These are phyloP conservation scores for Drosophila orosa DNA, from an alignment of 1,140 invertebrate genomes.

Conservation along the genomic window DNA sequence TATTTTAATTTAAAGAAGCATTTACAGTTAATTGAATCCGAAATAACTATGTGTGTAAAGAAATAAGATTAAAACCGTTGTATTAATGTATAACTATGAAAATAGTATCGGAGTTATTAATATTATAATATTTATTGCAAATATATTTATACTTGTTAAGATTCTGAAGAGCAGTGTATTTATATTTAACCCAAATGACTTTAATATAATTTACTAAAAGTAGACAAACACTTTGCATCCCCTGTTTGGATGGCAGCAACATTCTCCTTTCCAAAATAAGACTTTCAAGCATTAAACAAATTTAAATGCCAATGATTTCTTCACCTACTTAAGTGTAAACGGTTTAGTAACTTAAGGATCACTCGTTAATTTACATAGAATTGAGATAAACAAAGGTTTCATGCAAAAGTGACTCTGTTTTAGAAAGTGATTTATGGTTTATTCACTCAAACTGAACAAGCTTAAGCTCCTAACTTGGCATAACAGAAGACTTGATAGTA, in stretches of 20 bases:
- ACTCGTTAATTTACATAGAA: background rate
- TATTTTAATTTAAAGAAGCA: too few relatives aligned
- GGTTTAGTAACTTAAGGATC: background rate
- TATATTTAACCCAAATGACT: background rate
- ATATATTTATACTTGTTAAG: background rate
- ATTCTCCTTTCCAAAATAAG: background rate
- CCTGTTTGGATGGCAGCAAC: background rate
- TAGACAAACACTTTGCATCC: background rate
- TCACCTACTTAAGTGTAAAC: background rate
- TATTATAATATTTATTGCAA: background rate
- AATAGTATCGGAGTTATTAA: background rate
- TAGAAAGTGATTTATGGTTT: constrained; percentile 30
- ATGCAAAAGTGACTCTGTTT: background rate
- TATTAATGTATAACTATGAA: background rate
- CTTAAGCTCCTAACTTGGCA: background rate
- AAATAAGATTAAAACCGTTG: background rate
- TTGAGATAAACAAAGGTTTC: background rate
- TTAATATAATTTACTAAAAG: background rate
- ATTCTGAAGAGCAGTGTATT: background rate
- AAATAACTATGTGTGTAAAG: background rate
- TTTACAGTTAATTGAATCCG: too few relatives aligned
- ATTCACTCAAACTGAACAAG: background rate
- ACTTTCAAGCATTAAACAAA: background rate
- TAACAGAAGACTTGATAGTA: background rate
- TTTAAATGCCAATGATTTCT: background rate